These are phyloP conservation scores for Microplitis manilae DNA, from an alignment of 2,888 invertebrate genomes.

Conservation along the genomic window DNA sequence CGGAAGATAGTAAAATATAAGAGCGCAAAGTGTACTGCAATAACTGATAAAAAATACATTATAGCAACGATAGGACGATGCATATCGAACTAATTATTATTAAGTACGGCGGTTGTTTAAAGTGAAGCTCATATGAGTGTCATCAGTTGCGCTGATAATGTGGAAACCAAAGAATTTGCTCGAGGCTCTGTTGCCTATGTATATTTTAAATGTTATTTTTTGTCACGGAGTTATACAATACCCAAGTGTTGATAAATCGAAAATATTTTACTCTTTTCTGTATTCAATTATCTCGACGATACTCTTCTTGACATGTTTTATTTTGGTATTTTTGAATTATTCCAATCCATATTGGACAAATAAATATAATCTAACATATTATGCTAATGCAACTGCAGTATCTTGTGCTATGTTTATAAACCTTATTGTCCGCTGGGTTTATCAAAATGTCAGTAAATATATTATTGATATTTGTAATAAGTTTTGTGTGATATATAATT, in stretches of 20 bases:
- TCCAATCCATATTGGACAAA: neutral
- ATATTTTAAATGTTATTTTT: neutral
- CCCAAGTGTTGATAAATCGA: neutral
- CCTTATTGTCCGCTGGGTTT: neutral
- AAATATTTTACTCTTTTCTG: neutral
- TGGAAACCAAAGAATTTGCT: neutral
- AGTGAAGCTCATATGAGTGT: neutral
- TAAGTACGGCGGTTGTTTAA: too few species aligned
- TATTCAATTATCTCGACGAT: neutral
- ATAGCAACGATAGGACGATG: neutral
- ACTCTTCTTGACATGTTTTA: neutral
- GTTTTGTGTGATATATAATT: neutral
- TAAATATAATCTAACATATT: neutral
- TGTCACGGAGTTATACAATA: neutral
- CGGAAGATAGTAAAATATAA: neutral
- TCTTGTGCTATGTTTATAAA: neutral
- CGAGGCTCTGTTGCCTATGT: neutral
- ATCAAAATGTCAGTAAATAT: neutral
- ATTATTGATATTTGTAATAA: neutral
- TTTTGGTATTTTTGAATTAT: neutral
- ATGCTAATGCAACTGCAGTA: neutral
- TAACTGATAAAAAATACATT: neutral
- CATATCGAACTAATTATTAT: too few species aligned
- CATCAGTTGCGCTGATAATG: neutral
- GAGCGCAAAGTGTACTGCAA: neutral